Conservation (phyloP, 2,113 vertebrate genomes). For the Galeopterus variegatus region DNA sequence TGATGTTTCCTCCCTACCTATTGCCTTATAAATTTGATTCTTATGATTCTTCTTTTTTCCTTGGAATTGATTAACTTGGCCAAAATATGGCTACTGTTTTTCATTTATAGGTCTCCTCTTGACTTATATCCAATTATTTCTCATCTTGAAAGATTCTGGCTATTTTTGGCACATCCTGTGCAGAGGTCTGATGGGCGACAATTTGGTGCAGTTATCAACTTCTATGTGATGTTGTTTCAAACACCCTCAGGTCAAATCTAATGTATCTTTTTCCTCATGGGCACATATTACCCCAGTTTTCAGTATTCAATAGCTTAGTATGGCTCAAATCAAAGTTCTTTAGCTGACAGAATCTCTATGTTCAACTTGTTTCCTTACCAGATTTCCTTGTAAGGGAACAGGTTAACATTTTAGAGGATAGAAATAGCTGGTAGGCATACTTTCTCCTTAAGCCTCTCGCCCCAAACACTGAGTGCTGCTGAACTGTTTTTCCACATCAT, state of each 20-base stretch:
- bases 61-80: neutral
- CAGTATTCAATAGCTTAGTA: neutral
- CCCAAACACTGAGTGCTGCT: neutral
- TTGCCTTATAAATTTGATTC: neutral
- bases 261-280: conserved; percentile 72
- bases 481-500: conserved; percentile 2
- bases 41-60: neutral
- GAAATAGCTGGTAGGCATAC: neutral
- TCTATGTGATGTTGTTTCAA: conserved; percentile 57
- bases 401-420: neutral
- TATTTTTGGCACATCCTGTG: neutral
- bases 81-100: neutral
- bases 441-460: neutral
- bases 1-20: neutral
- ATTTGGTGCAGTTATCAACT: neutral
- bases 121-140: conserved; percentile 31
- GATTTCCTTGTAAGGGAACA: conserved; percentile 42
- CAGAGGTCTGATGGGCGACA: neutral
- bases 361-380: conserved; percentile 36
- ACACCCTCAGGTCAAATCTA: conserved; percentile 16
- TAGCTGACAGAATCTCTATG: neutral
- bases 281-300: conserved; percentile 50
- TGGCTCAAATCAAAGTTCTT: conserved; percentile 56
- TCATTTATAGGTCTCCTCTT: neutral
- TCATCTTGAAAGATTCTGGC: conserved; percentile 33